A percentile compares a stretch with the other conserved stretches of the same genome.
Conservation (phyloP, 1,140 invertebrate species). For the Caenorhabditis remanei region DNA sequence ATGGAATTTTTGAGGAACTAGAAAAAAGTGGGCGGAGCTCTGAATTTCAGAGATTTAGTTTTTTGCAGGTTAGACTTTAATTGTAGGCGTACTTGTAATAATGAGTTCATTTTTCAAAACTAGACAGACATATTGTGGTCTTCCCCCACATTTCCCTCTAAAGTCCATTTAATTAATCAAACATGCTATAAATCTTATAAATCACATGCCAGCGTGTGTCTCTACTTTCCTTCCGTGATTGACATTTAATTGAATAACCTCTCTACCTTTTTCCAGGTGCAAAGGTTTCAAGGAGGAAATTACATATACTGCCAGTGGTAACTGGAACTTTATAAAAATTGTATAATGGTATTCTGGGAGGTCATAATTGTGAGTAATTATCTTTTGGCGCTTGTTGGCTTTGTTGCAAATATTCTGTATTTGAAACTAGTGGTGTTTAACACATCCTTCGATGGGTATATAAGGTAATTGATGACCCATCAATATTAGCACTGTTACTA, state of each 20-base stretch:
- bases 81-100: no score
- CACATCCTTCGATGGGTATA: not conserved
- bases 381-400: constrained; percentile 3
- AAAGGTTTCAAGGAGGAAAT: not conserved
- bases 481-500: no score
- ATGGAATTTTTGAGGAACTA: no score
- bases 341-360: constrained; percentile 19
- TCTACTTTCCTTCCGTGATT: not conserved
- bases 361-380: not conserved
- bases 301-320: not conserved
- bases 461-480: no score
- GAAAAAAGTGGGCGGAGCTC: no score
- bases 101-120: no score
- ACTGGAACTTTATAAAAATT: not conserved
- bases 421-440: constrained; percentile 11
- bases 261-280: constrained; percentile 20
- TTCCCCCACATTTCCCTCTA: no score
- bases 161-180: not conserved
- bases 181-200: not conserved
- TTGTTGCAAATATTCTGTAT: constrained; percentile 5
- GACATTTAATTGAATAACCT: not conserved
- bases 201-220: not conserved
- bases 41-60: no score
- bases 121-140: no score
- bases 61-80: no score